Base-by-base conservation (phyloP, 2,888 invertebrate genomes). In the Phymatocera aterrima region DNA sequence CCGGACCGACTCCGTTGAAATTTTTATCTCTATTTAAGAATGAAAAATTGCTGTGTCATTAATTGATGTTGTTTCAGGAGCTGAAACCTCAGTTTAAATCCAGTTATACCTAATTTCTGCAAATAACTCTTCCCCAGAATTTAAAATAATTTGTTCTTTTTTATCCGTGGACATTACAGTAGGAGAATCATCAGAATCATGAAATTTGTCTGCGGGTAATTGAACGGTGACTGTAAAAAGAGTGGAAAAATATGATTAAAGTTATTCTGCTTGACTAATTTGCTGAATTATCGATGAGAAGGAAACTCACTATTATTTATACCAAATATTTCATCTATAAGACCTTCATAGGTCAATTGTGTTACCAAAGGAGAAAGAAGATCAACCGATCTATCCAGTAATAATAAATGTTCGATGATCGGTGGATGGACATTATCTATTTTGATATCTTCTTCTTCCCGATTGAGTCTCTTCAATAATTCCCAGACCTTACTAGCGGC, bases 301-400 rank as follows among this genome's bases (percentile, higher is more conserved):
- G 1, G 57, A 64, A 57, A 88, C 91, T 89, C 86, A 93, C 93
- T 94, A 84, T 93, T 94, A 83, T 95, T 95, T 79, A 99, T 97
- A 46, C 96, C 96, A 91, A 95, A 99, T 79, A 98, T 93, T 90
- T 99, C 99, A 91, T 99, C 99, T 82, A 99, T 97, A 6, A 99
- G 93, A 2, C 99, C 99, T 91, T 99, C 99, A 86, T 99, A 99
- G 0, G 99, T 99, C 46, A 99, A 93, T 88, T 99, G 99, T 0
- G 98, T 98, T 0, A 97, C 95, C 85, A 99, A 92, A 0, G 98
- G 97, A 65, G 98, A 97, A 68, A 99, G 93, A 77, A 98, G 93
- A 92, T 99, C 99, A 2, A 98, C 93, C 60, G 95, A 95, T 34
- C 99, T 93, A 91, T 99, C 99, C 1, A 99, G 91, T 64, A 99